Evolutionary conservation across 1,140 invertebrate species (phyloP).

Genomic region (Kradibia gibbosae): DNA sequence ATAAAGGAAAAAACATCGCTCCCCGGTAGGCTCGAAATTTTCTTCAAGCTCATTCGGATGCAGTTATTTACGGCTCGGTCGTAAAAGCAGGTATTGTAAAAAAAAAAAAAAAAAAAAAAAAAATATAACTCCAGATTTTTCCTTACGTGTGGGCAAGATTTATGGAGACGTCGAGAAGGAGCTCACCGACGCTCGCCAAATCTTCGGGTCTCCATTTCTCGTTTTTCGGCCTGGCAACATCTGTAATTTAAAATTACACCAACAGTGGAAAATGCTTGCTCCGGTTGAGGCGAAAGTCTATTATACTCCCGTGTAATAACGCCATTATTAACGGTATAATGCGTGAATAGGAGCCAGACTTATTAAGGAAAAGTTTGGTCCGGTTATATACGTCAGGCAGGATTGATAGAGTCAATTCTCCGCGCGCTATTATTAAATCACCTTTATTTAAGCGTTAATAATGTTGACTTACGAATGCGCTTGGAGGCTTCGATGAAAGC

Average conservation of each 20-base stretch:
- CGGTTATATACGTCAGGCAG: too few species aligned
- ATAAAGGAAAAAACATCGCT: neutral
- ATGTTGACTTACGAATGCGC: constrained; percentile 79
- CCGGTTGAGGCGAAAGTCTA: neutral
- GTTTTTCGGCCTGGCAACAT: constrained; percentile 81
- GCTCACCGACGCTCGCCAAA: constrained; percentile 86
- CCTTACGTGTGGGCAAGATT: constrained; percentile 89
- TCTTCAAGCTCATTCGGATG: neutral
- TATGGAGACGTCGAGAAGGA: constrained; percentile 87
- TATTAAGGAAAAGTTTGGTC: neutral
- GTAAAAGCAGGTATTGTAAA: neutral
- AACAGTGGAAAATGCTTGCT: neutral
- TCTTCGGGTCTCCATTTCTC: constrained; percentile 83
- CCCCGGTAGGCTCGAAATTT: neutral
- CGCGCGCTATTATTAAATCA: neutral
- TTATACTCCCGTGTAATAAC: neutral
- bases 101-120: neutral
- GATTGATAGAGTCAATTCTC: neutral
- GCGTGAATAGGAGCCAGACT: neutral
- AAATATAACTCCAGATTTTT: neutral
- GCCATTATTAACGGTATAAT: neutral
- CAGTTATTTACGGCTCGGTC: neutral
- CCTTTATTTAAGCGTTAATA: neutral
- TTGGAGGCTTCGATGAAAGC: constrained; percentile 90
- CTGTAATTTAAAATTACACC: constrained; percentile 70